Percentiles rank a stretch among this genome's conserved stretches.
Conservation (phyloP, 2,888 invertebrate genomes). For the Tridacna gigas region DNA sequence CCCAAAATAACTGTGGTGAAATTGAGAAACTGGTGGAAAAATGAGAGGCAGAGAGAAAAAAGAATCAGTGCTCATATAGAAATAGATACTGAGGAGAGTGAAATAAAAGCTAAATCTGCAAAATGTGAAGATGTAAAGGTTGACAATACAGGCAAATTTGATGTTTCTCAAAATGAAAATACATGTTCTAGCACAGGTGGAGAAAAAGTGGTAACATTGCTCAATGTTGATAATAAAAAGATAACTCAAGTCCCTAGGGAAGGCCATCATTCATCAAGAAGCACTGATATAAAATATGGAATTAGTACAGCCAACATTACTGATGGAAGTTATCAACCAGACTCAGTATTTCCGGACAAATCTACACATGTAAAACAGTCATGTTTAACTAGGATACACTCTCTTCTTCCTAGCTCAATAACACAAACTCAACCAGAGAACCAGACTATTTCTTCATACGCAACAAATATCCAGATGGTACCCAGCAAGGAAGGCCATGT, state of each 20-base stretch:
- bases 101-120: background rate
- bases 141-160: background rate
- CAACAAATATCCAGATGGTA: too few species aligned
- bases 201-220: background rate
- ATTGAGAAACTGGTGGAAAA: constrained; percentile 84
- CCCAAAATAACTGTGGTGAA: constrained; percentile 78
- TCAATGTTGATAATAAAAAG: background rate
- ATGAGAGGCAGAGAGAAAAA: constrained; percentile 81
- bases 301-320: too few species aligned
- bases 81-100: background rate
- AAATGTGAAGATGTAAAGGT: background rate
- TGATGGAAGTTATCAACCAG: too few species aligned
- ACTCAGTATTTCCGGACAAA: too few species aligned
- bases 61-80: constrained; percentile 23
- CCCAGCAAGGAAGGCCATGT: too few species aligned
- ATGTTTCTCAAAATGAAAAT: background rate
- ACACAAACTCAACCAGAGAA: too few species aligned
- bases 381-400: too few species aligned
- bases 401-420: too few species aligned
- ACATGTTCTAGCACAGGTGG: background rate
- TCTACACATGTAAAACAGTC: too few species aligned
- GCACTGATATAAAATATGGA: too few species aligned
- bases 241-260: background rate
- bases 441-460: too few species aligned
- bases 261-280: too few species aligned